Conservation (phyloP, 1,140 invertebrate genomes). For the Cephus cinctus region DNA sequence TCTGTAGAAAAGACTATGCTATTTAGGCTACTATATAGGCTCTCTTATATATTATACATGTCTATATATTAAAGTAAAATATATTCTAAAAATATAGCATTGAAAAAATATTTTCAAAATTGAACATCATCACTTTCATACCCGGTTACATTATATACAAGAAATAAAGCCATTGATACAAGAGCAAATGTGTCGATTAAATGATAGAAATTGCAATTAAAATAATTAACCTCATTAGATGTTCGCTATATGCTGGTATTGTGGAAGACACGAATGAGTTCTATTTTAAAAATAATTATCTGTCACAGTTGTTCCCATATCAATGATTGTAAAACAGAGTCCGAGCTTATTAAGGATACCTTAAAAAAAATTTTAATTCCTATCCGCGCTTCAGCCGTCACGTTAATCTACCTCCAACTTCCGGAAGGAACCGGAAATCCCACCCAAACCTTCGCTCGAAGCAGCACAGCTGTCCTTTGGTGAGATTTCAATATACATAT, state of each 20-base stretch:
- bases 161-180: not conserved
- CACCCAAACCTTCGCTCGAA: slow-evolving; percentile 65
- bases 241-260: no score
- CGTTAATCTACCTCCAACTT: slow-evolving; percentile 78
- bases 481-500: slow-evolving; percentile 75
- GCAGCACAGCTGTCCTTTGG: slow-evolving; percentile 62
- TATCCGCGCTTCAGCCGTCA: not conserved
- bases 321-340: not conserved
- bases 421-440: slow-evolving; percentile 74
- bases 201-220: no score
- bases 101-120: not conserved
- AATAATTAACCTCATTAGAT: not conserved
- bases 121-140: not conserved
- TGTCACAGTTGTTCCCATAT: not conserved
- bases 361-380: no score
- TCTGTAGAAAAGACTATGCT: not conserved
- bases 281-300: not conserved
- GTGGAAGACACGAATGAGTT: not conserved
- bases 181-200: no score
- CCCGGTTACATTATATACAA: not conserved
- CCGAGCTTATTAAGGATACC: not conserved
- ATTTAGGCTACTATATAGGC: not conserved
- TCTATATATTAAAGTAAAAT: not conserved
- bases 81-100: not conserved
- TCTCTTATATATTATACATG: no score